Conservation (phyloP, 1,140 invertebrate species). For the Limonius californicus region DNA sequence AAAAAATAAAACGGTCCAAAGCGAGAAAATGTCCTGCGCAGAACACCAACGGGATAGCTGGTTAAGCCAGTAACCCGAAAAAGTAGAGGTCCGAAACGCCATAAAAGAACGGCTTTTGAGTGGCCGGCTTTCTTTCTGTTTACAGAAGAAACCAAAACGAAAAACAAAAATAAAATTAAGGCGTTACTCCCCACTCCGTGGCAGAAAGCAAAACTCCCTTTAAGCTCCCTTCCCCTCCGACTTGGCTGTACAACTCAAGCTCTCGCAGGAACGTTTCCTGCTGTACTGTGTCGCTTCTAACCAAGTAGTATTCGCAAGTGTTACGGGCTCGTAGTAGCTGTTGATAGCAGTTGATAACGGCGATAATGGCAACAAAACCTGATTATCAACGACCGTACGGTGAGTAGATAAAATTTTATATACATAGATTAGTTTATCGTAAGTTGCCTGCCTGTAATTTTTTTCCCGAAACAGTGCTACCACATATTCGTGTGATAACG, state of each 20-base stretch:
- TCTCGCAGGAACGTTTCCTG: constrained; percentile 18
- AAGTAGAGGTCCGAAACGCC: no score
- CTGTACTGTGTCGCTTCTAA: constrained; percentile 19
- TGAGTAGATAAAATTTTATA: constrained; percentile 48
- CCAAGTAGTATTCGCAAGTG: constrained; percentile 23
- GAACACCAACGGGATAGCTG: no score
- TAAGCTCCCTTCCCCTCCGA: constrained; percentile 15
- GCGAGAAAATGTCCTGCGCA: no score
- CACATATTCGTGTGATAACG: constrained; percentile 19
- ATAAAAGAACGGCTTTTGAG: no score
- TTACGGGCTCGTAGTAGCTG: constrained; percentile 26
- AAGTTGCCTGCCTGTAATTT: constrained; percentile 30
- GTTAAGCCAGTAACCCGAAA: no score
- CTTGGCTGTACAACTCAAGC: constrained; percentile 13
- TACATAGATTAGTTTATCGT: constrained; percentile 44
- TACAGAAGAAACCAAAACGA: background rate
- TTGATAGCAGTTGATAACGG: constrained; percentile 42
- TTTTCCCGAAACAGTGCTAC: constrained; percentile 25
- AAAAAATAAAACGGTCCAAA: no score
- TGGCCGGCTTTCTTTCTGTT: no score
- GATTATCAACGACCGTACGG: constrained; percentile 48
- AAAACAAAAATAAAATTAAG: constrained; percentile 30
- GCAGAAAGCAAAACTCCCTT: constrained; percentile 9
- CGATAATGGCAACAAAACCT: constrained; percentile 44
- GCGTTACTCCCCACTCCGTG: constrained; percentile 30